Conservation (phyloP, 2,113 vertebrate species). For the Colaptes auratus region DNA sequence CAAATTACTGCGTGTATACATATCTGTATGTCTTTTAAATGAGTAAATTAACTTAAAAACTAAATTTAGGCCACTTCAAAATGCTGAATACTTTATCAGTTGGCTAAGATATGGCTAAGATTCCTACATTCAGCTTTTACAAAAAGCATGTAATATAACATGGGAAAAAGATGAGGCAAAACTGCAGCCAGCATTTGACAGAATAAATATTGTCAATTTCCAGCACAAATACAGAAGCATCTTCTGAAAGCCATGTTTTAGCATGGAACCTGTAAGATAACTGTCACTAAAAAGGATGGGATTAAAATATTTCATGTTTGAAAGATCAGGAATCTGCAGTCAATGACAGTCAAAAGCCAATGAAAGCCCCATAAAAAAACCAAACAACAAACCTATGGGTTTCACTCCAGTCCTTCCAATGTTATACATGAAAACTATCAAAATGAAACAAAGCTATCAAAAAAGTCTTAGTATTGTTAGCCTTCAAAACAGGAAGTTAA, state of each 20-base stretch:
- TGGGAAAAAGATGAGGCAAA: background rate
- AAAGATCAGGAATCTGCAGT: background rate
- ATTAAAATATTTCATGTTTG: background rate
- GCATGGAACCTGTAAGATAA: background rate
- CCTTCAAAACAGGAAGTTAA: background rate
- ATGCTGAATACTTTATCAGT: background rate
- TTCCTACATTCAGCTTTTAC: background rate
- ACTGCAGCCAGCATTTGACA: background rate
- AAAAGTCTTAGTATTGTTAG: background rate
- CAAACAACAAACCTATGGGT: background rate
- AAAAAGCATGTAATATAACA: background rate
- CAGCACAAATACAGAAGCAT: background rate
- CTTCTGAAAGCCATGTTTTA: background rate
- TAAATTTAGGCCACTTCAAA: background rate
- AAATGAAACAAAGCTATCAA: background rate
- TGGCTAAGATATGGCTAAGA: background rate
- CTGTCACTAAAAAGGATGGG: background rate
- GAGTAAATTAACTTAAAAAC: background rate
- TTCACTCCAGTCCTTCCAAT: background rate
- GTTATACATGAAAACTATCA: background rate
- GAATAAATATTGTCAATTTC: background rate
- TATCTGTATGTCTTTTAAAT: background rate
- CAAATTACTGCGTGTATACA: rapidly evolving
- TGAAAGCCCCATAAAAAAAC: background rate
- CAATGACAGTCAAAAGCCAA: background rate